phyloP scores from a whole-genome alignment of 2,797 vertebrate species.

The Pseudomugil tenellus region DNA sequence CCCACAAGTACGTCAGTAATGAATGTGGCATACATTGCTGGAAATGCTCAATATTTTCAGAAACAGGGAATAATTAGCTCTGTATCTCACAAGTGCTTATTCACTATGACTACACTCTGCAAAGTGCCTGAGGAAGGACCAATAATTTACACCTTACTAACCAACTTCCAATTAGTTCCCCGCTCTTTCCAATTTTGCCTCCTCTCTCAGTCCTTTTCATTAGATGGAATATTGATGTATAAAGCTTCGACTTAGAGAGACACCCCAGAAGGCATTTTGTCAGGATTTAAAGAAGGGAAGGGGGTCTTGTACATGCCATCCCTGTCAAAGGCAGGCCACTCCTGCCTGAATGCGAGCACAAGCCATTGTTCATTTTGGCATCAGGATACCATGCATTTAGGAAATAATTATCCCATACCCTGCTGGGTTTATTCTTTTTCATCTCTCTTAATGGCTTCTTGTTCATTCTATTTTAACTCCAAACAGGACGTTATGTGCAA shows the following conservation, averaged over 20 bases:
- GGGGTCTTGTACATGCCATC: conserved; percentile 73
- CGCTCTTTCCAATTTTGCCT: conserved; percentile 62
- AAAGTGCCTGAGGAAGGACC: conserved; percentile 71
- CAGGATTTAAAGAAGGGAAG: conserved; percentile 68
- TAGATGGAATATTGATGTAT: conserved; percentile 64
- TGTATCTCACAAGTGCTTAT: conserved; percentile 71
- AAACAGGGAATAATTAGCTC: conserved; percentile 76
- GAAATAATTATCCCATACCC: conserved; percentile 89
- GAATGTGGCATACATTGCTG: conserved; percentile 66
- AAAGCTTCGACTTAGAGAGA: conserved; percentile 56
- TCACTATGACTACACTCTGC: conserved; percentile 62
- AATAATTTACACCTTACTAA: conserved; percentile 75
- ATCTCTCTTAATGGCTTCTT: conserved; percentile 88
- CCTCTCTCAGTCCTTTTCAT: conserved; percentile 62
- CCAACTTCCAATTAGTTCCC: conserved; percentile 75
- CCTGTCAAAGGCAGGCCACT: conserved; percentile 77
- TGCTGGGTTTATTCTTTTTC: conserved; percentile 88
- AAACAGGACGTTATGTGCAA: conserved; percentile 95
- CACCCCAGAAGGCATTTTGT: conserved; percentile 77
- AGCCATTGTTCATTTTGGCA: conserved; percentile 82
- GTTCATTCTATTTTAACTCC: conserved; percentile 88
- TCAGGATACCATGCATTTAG: conserved; percentile 84
- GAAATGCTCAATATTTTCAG: conserved; percentile 77
- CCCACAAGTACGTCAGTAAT: conserved; percentile 75
- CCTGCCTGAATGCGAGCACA: conserved; percentile 70